phyloP scores from a whole-genome alignment of 2,113 vertebrate species.

The Lethenteron camtschaticum region DNA sequence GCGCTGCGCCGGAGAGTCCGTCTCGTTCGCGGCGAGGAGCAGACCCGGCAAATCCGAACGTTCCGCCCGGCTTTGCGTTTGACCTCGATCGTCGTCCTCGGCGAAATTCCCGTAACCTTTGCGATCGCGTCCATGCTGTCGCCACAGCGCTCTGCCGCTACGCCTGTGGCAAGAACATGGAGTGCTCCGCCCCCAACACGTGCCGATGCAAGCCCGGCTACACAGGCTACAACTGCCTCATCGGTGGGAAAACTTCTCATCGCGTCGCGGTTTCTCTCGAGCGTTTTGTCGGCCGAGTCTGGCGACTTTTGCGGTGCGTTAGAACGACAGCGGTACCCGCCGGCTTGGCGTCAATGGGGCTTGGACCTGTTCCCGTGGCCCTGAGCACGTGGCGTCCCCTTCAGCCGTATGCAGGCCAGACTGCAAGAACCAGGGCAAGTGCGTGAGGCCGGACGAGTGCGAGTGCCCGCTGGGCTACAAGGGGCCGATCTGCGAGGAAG shows the following conservation, averaged over 20 bases:
- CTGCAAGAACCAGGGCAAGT: conserved; percentile 58
- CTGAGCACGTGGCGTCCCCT: conserved; percentile 10
- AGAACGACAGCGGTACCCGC: not conserved
- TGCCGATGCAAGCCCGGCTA: conserved; percentile 28
- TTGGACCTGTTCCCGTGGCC: conserved; percentile 2
- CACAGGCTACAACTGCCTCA: conserved; percentile 19
- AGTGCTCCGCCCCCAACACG: conserved; percentile 23
- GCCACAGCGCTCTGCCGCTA: conserved; percentile 7
- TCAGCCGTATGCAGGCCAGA: conserved; percentile 50
- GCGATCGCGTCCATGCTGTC: not conserved
- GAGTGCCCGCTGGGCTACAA: conserved; percentile 34
- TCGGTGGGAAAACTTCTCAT: conserved; percentile 14
- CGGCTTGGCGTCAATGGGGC: not conserved
- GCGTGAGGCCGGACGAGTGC: conserved; percentile 39
- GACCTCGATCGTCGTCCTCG: too few relatives aligned
- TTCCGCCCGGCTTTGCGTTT: too few relatives aligned
- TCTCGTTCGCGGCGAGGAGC: too few relatives aligned
- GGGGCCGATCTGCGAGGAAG: conserved; percentile 44
- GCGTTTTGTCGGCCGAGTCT: not conserved
- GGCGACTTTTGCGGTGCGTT: too few relatives aligned
- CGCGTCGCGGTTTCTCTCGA: not conserved
- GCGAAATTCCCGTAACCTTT: too few relatives aligned
- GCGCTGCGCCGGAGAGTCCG: too few relatives aligned
- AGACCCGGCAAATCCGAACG: too few relatives aligned
- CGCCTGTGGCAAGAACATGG: conserved; percentile 26